Conservation (phyloP, 2,113 vertebrate genomes). For the Gallinago jamesoni region DNA sequence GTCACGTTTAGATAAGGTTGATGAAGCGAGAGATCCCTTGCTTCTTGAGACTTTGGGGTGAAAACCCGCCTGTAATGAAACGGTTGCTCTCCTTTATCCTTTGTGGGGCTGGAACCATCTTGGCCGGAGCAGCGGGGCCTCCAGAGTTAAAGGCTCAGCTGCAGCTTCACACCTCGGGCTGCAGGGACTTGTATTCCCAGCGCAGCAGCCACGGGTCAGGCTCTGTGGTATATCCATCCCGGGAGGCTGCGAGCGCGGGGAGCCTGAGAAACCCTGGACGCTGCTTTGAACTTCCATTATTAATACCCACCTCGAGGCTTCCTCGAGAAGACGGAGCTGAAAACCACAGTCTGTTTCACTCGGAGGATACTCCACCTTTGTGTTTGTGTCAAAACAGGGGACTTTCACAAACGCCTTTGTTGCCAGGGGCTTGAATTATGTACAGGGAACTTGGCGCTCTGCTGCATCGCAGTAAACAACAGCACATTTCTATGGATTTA, state of each 20-base stretch:
- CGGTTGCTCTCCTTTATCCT: accelerated
- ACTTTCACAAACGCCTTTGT: background rate
- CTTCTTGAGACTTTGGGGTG: background rate
- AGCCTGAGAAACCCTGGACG: slow-evolving; percentile 30
- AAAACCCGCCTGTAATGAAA: background rate
- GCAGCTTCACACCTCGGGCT: background rate
- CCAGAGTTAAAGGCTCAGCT: background rate
- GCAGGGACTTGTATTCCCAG: background rate
- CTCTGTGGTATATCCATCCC: background rate
- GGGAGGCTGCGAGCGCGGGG: background rate
- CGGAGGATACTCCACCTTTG: background rate
- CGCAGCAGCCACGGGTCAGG: background rate
- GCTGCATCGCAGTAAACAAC: background rate
- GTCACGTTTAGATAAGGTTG: accelerated
- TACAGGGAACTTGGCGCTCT: background rate
- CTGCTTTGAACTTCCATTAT: slow-evolving; percentile 34
- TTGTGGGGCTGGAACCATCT: accelerated
- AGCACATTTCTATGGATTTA: slow-evolving; percentile 14
- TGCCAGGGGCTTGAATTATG: slow-evolving; percentile 1
- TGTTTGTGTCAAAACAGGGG: slow-evolving; percentile 15
- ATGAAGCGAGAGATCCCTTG: background rate
- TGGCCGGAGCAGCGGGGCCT: background rate
- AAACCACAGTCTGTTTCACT: background rate
- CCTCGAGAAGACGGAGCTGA: background rate
- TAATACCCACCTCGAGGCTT: slow-evolving; percentile 27